Evolutionary conservation across 2,797 vertebrate genomes (phyloP).

Genomic region (Merluccius polli): DNA sequence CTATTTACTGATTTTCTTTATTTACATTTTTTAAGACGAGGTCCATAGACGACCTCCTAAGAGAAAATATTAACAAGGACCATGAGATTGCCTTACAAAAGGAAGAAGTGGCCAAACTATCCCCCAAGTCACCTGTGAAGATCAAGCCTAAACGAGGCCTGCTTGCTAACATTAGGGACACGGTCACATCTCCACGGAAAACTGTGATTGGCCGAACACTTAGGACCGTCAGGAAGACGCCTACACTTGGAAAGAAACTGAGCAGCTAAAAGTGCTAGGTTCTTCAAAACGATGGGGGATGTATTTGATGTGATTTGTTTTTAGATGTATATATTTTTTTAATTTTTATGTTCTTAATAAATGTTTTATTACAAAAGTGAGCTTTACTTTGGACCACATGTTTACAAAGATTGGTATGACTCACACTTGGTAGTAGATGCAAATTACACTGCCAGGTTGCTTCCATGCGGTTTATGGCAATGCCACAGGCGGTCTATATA

Average conservation of each 20-base stretch:
- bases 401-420: background rate
- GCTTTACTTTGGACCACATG: background rate
- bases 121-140: constrained; percentile 52
- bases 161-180: constrained; percentile 79
- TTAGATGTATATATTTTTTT: background rate
- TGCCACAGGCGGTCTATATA: background rate
- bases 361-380: background rate
- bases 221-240: constrained; percentile 31
- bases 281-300: background rate
- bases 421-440: background rate
- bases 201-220: constrained; percentile 49
- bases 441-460: background rate
- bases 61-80: constrained; percentile 69
- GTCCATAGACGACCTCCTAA: constrained; percentile 60
- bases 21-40: constrained; percentile 57
- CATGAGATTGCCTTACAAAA: constrained; percentile 66
- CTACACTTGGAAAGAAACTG: constrained; percentile 48
- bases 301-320: background rate
- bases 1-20: background rate
- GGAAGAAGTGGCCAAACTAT: constrained; percentile 58
- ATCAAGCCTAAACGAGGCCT: constrained; percentile 73
- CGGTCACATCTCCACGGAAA: constrained; percentile 68
- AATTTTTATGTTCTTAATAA: constrained; percentile 3
- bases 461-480: background rate
- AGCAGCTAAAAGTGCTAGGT: background rate